Percentiles rank a stretch among this genome's conserved stretches.
phyloP scores from a whole-genome alignment of 2,113 vertebrate species.

The Eptesicus fuscus region DNA sequence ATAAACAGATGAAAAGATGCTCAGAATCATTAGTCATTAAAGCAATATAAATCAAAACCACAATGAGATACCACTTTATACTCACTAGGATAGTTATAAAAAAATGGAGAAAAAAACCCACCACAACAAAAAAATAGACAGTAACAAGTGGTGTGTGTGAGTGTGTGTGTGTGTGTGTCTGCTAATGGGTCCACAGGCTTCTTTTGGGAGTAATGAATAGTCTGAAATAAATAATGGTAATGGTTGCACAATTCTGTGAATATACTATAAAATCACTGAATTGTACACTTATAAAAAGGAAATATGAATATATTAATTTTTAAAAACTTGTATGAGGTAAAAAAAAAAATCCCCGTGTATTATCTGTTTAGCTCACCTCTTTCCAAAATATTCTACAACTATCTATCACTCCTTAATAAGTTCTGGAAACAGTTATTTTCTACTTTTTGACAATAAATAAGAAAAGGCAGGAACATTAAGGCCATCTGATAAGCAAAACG shows the following conservation, averaged over 20 bases:
- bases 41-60: neutral
- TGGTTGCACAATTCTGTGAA: neutral
- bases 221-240: neutral
- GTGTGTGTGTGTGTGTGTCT: neutral
- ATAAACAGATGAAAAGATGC: neutral
- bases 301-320: neutral
- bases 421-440: neutral
- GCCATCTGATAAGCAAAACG: constrained; percentile 41
- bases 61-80: neutral
- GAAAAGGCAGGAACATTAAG: neutral
- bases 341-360: neutral
- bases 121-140: neutral
- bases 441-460: neutral
- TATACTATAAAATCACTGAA: neutral
- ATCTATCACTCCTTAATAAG: neutral
- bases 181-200: neutral
- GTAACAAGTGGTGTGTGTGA: neutral
- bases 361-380: neutral
- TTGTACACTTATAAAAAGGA: neutral
- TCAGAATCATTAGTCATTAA: neutral
- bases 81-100: neutral
- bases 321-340: neutral
- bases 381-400: neutral
- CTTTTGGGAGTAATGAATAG: neutral
- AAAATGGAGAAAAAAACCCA: neutral